phyloP scores from a whole-genome alignment of 2,888 invertebrate species.

The Lapara coniferarum region DNA sequence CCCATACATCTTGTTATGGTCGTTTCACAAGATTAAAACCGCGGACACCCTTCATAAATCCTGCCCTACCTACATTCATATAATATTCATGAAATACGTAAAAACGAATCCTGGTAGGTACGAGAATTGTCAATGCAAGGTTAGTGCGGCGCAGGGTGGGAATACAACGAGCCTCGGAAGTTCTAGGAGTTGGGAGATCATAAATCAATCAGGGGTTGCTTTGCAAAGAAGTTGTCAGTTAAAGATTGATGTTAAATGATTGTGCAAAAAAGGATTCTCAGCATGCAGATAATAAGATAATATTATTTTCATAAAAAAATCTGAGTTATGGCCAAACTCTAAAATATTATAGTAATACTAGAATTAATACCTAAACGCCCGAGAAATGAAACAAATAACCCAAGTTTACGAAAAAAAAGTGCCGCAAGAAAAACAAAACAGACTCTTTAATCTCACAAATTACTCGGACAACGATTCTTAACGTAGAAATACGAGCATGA shows the following conservation, averaged over 20 bases:
- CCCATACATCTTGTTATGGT: constrained; percentile 81
- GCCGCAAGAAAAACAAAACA: too few species aligned
- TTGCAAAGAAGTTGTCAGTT: constrained; percentile 15
- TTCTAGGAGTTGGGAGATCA: neutral
- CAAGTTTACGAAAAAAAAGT: too few species aligned
- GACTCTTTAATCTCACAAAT: constrained; percentile 1
- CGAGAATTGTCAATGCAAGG: constrained; percentile 68
- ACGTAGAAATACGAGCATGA: neutral
- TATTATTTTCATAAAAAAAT: too few species aligned
- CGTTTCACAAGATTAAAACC: constrained; percentile 80
- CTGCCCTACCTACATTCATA: constrained; percentile 68
- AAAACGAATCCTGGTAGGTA: constrained; percentile 65
- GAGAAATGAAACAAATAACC: too few species aligned
- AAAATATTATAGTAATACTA: neutral
- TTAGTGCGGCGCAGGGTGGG: constrained; percentile 27
- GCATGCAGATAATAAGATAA: neutral
- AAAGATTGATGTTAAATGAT: constrained; percentile 7
- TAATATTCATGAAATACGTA: constrained; percentile 77
- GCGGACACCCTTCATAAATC: constrained; percentile 80
- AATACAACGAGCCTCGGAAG: constrained; percentile 2
- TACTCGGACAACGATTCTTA: neutral
- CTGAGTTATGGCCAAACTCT: neutral
- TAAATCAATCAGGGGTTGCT: constrained; percentile 10
- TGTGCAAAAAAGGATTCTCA: neutral
- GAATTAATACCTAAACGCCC: too few species aligned